phyloP scores from a whole-genome alignment of 2,113 vertebrate genomes.

The Paradoxurus hermaphroditus region DNA sequence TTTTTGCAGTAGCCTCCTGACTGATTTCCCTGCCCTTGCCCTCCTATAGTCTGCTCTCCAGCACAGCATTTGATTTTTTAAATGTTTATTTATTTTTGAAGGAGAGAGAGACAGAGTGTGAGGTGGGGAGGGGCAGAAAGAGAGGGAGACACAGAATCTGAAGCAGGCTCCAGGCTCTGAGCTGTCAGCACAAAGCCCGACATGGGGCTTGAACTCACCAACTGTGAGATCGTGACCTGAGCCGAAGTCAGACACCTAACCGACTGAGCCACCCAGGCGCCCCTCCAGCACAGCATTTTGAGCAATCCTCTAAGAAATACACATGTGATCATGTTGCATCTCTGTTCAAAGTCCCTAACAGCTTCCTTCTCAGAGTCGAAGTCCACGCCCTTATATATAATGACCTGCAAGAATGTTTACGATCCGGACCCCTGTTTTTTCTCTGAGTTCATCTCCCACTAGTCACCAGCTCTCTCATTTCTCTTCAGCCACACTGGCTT shows the following conservation, averaged over 20 bases:
- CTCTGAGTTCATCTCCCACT: background rate
- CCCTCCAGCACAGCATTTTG: too few relatives aligned
- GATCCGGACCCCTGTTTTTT: background rate
- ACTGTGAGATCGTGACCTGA: too few relatives aligned
- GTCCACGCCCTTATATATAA: background rate
- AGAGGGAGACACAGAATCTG: too few relatives aligned
- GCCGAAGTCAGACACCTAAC: too few relatives aligned
- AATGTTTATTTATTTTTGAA: too few relatives aligned
- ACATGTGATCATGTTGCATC: background rate
- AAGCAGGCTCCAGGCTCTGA: too few relatives aligned
- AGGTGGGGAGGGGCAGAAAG: too few relatives aligned
- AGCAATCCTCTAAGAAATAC: background rate
- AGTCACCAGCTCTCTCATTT: background rate
- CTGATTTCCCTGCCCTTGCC: background rate
- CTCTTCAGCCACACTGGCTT: background rate
- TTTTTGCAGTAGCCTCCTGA: background rate
- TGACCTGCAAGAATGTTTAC: background rate
- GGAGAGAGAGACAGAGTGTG: too few relatives aligned
- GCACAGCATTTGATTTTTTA: background rate
- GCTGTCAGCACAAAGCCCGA: too few relatives aligned
- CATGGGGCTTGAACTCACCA: too few relatives aligned
- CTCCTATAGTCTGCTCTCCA: background rate
- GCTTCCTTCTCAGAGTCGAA: background rate
- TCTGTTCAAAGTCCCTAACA: background rate
- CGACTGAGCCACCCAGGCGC: too few relatives aligned